Evolutionary conservation across 2,888 invertebrate genomes (phyloP).

Genomic region (Globia sparganii): DNA sequence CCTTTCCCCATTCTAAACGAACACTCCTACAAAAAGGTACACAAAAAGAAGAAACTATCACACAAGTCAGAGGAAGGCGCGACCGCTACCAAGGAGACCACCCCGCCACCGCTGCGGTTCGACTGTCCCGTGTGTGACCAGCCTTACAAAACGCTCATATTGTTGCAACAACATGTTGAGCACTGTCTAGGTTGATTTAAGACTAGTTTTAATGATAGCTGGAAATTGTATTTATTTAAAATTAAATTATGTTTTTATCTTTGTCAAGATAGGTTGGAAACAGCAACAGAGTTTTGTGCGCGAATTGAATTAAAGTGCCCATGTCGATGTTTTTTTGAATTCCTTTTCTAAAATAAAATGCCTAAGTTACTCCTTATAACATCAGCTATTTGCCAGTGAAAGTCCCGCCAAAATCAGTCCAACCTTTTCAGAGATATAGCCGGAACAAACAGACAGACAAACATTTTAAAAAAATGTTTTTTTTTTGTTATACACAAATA

Average conservation of each 20-base stretch:
- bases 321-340: too few species aligned
- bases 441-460: too few species aligned
- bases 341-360: too few species aligned
- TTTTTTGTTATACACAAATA: too few species aligned
- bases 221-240: conserved; percentile 15
- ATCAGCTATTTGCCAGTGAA: too few species aligned
- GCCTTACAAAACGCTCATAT: conserved; percentile 86
- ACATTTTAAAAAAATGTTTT: too few species aligned
- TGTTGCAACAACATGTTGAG: conserved; percentile 91
- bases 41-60: conserved; percentile 80
- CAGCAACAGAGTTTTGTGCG: background rate
- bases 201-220: background rate
- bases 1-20: conserved; percentile 28
- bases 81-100: conserved; percentile 62
- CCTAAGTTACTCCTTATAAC: too few species aligned
- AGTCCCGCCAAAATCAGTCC: too few species aligned
- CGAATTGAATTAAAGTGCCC: background rate
- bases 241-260: background rate
- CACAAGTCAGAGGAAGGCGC: conserved; percentile 45
- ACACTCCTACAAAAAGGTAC: conserved; percentile 67
- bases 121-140: conserved; percentile 91
- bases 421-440: too few species aligned
- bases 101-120: conserved; percentile 86
- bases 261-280: background rate
- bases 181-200: conserved; percentile 77